A percentile compares a stretch with the other conserved stretches of the same genome.
Conservation (phyloP, 2,113 vertebrate genomes). For the Uria aalge region DNA sequence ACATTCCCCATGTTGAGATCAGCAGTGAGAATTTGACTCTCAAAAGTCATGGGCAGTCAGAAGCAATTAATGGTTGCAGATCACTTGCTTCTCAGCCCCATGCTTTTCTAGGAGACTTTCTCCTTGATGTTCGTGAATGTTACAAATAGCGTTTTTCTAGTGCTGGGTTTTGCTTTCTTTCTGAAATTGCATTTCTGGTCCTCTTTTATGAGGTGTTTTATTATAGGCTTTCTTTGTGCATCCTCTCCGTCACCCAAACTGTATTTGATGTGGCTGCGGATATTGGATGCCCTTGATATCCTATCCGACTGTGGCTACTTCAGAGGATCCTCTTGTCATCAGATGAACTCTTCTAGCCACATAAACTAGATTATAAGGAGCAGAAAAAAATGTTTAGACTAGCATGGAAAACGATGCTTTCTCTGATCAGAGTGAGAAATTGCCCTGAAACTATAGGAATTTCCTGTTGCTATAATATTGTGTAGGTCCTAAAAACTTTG, state of each 20-base stretch:
- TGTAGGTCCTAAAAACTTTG: neutral
- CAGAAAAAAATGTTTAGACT: constrained; percentile 22
- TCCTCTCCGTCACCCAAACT: neutral
- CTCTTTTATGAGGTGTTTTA: constrained; percentile 48
- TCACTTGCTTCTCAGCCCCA: neutral
- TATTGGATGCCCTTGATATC: constrained; percentile 19
- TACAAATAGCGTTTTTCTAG: neutral
- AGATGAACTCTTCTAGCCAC: neutral
- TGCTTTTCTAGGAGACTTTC: neutral
- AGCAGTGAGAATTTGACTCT: neutral
- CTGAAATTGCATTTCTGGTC: neutral
- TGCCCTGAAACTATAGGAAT: constrained; percentile 10
- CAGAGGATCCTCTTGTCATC: constrained; percentile 8
- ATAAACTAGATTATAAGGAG: neutral
- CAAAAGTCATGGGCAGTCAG: neutral
- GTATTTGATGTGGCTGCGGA: neutral
- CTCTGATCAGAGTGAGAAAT: neutral
- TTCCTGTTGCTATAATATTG: neutral
- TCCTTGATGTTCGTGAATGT: neutral
- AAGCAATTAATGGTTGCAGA: neutral
- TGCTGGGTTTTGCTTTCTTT: neutral
- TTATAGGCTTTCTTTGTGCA: neutral
- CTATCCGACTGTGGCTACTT: neutral
- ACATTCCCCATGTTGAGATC: neutral
- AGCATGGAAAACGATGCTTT: neutral